These are phyloP conservation scores for Pungitius pungitius DNA, from an alignment of 2,113 vertebrate species.

Conservation along the genomic window DNA sequence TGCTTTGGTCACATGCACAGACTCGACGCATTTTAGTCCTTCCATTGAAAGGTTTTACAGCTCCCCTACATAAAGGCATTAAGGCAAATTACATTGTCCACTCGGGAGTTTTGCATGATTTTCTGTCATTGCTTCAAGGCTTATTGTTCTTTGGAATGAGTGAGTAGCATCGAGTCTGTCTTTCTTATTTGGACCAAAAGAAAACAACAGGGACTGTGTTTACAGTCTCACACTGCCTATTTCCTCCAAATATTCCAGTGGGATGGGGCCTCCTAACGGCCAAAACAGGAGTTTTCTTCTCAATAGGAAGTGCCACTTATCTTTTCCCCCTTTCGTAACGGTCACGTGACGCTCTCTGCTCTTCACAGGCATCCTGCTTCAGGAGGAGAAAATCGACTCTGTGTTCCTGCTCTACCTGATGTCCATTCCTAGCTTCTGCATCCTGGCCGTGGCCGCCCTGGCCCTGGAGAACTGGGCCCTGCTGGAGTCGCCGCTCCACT, in stretches of 20 bases:
- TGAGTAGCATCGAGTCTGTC: background rate
- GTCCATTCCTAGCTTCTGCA: conserved; percentile 94
- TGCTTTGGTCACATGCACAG: background rate
- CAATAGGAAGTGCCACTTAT: background rate
- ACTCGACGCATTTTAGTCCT: background rate
- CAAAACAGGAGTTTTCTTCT: background rate
- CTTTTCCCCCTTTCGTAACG: background rate
- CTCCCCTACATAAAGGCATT: background rate
- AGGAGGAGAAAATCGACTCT: conserved; percentile 91
- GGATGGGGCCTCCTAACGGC: background rate
- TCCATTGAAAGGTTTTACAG: background rate
- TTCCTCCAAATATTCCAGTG: background rate
- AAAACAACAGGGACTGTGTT: background rate
- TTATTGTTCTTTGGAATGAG: background rate
- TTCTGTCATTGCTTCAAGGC: background rate
- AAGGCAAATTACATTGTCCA: background rate
- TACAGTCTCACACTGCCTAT: background rate
- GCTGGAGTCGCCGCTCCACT: conserved; percentile 80
- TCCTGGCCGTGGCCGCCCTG: conserved; percentile 87
- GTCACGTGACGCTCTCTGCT: background rate
- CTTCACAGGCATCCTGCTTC: conserved; percentile 87
- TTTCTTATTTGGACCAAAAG: background rate
- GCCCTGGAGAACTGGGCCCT: conserved; percentile 87
- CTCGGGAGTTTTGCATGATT: conserved; percentile 24
- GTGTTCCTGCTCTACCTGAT: conserved; percentile 93